Conservation (phyloP, 2,888 invertebrate species). For the Nebria salina region DNA sequence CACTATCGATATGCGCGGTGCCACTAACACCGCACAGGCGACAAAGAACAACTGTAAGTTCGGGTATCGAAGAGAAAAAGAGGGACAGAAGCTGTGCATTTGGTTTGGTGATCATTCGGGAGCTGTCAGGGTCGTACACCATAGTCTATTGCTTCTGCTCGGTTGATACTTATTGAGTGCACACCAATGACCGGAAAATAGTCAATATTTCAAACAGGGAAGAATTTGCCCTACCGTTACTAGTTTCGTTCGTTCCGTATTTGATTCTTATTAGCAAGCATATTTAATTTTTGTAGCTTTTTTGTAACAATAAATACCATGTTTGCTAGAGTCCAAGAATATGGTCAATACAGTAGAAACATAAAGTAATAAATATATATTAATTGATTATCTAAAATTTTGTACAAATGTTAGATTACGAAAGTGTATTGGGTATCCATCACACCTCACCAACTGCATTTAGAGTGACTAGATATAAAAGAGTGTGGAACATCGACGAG, state of each 20-base stretch:
- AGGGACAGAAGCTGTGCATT: not conserved
- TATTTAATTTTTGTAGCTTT: not conserved
- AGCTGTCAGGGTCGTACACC: constrained; percentile 20
- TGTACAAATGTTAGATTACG: too few relatives aligned
- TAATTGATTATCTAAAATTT: too few relatives aligned
- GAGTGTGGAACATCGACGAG: too few relatives aligned
- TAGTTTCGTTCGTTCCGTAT: not conserved
- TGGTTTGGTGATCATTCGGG: constrained; percentile 21
- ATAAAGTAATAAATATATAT: too few relatives aligned
- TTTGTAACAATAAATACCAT: not conserved
- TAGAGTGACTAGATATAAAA: too few relatives aligned
- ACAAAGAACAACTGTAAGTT: not conserved
- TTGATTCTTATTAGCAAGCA: not conserved
- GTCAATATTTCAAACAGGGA: constrained; percentile 25
- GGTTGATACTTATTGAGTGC: constrained; percentile 20
- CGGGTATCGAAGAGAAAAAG: constrained; percentile 5
- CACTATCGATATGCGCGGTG: constrained; percentile 27
- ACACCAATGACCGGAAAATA: constrained; percentile 33
- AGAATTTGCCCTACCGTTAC: not conserved
- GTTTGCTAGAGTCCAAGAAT: not conserved
- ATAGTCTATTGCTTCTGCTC: constrained; percentile 36
- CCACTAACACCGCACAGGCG: not conserved
- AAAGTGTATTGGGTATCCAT: too few relatives aligned
- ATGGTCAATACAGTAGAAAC: not conserved
- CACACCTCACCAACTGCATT: too few relatives aligned